phyloP scores from a whole-genome alignment of 2,888 invertebrate genomes.

The Cataglyphis albicans region DNA sequence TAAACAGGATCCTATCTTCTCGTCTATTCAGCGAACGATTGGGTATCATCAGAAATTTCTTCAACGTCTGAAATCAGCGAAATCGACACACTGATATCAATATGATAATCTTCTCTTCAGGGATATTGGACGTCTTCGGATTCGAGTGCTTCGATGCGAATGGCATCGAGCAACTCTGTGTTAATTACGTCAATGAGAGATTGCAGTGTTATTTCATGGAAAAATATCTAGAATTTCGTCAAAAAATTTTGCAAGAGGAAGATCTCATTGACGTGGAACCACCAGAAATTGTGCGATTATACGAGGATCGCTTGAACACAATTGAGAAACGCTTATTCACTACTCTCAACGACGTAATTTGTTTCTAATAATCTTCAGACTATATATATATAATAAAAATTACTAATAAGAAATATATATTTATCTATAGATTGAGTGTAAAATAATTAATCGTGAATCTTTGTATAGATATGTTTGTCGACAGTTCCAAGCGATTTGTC shows the following conservation, averaged over 20 bases:
- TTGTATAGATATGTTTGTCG: constrained; percentile 73
- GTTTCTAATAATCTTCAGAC: not conserved
- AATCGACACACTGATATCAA: not conserved
- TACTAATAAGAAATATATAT: no score
- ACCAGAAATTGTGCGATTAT: constrained; percentile 73
- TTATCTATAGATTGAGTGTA: no score
- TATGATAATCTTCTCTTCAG: constrained; percentile 67
- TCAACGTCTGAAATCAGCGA: not conserved
- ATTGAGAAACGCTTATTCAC: constrained; percentile 82
- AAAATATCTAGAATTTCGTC: constrained; percentile 79
- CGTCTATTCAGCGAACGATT: constrained; percentile 71
- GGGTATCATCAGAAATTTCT: constrained; percentile 70
- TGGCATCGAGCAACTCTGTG: constrained; percentile 80
- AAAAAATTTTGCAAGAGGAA: constrained; percentile 79
- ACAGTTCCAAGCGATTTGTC: constrained; percentile 49
- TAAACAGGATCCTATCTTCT: constrained; percentile 77
- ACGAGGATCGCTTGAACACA: constrained; percentile 78
- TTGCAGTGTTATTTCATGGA: constrained; percentile 83
- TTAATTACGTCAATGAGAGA: constrained; percentile 84
- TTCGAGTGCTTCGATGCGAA: constrained; percentile 83
- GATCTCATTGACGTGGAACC: constrained; percentile 76
- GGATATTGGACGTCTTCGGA: constrained; percentile 84
- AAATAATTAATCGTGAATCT: not conserved
- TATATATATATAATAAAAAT: not conserved
- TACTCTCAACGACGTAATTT: constrained; percentile 82